Conservation (phyloP, 1,140 invertebrate species). For the Caenorhabditis inopinata region DNA sequence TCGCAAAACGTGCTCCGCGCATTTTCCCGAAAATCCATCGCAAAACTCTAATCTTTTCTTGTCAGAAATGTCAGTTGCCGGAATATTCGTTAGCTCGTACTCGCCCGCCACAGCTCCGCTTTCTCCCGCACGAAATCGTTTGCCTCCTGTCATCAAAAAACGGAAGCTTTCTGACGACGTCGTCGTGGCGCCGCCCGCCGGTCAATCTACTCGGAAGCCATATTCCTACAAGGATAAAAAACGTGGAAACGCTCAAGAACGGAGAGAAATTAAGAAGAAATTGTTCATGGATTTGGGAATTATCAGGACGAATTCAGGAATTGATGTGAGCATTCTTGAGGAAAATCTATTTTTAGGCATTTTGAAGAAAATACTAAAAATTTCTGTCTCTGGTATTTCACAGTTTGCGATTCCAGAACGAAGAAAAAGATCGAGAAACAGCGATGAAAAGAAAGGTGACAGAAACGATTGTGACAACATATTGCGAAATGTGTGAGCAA, state of each 20-base stretch:
- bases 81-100: too few species aligned
- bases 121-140: too few species aligned
- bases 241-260: not conserved
- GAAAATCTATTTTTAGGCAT: too few species aligned
- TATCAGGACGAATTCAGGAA: not conserved
- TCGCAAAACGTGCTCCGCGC: too few species aligned
- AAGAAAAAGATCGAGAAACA: not conserved
- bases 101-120: too few species aligned
- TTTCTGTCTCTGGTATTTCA: too few species aligned
- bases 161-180: not conserved
- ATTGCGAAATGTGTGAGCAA: conserved; percentile 2
- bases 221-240: conserved; percentile 13
- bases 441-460: conserved; percentile 7
- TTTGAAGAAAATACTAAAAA: too few species aligned
- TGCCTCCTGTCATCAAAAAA: not conserved
- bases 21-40: too few species aligned
- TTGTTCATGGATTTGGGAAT: conserved; percentile 20
- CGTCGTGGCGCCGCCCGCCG: not conserved
- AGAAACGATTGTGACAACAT: conserved; percentile 3
- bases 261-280: conserved; percentile 12
- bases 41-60: too few species aligned
- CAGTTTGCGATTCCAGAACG: conserved; percentile 3
- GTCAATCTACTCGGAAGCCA: not conserved
- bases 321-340: not conserved
- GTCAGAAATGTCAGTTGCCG: too few species aligned